Conservation (phyloP, 1,140 invertebrate species). For the Pseudomyrmex pallidus region DNA sequence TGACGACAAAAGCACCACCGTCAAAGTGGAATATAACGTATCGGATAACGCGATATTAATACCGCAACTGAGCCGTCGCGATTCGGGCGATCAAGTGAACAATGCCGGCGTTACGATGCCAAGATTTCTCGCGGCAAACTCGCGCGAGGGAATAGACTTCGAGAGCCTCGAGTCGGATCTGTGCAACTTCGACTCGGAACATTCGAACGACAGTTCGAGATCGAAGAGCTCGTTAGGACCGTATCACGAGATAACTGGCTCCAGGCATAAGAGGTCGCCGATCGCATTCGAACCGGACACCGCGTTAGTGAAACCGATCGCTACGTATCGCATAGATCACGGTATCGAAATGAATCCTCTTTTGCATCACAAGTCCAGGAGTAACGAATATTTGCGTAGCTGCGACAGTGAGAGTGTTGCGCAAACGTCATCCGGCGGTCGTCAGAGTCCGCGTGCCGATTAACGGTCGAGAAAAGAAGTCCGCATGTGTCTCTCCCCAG, state of each 20-base stretch:
- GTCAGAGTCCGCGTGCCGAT: constrained; percentile 62
- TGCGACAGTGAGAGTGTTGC: constrained; percentile 60
- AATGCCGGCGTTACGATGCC: constrained; percentile 63
- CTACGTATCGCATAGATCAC: constrained; percentile 40
- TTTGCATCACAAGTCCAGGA: constrained; percentile 71
- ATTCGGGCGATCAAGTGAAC: constrained; percentile 55
- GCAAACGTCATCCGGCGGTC: constrained; percentile 42
- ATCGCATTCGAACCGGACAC: constrained; percentile 64
- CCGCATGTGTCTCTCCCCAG: constrained; percentile 59
- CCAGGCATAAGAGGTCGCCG: constrained; percentile 63
- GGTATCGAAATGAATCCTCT: constrained; percentile 59
- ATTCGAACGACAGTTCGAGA: constrained; percentile 79
- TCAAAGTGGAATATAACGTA: constrained; percentile 78
- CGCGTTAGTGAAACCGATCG: constrained; percentile 21
- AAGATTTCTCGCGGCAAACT: constrained; percentile 80
- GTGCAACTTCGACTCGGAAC: constrained; percentile 79
- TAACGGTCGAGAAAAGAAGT: constrained; percentile 63
- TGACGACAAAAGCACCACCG: constrained; percentile 72
- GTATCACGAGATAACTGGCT: constrained; percentile 67
- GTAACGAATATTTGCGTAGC: constrained; percentile 74
- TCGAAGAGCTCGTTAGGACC: constrained; percentile 76
- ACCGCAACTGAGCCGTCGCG: constrained; percentile 66
- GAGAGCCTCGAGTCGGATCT: constrained; percentile 81
- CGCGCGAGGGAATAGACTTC: constrained; percentile 83
- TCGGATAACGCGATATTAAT: constrained; percentile 74